Conservation (phyloP, 2,888 invertebrate genomes). For the Hirtodrosophila cameraria region DNA sequence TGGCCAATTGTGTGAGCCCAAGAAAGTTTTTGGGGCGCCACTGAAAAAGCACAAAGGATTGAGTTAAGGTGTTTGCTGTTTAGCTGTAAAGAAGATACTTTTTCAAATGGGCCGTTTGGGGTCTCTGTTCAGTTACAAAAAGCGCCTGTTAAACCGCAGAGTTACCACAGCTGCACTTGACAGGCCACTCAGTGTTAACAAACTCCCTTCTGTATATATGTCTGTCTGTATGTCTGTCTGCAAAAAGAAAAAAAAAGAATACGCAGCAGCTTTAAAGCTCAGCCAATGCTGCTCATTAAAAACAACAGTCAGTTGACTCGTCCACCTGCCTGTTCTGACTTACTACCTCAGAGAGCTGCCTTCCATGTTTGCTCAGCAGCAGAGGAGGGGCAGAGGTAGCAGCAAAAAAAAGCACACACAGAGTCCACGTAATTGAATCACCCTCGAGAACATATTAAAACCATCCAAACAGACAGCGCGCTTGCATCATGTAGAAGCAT, state of each 20-base stretch:
- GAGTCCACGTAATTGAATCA: conserved; percentile 75
- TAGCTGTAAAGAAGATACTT: conserved; percentile 16
- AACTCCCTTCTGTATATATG: conserved; percentile 5
- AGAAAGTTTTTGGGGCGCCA: conserved; percentile 35
- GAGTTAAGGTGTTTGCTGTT: conserved; percentile 40
- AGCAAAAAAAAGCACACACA: conserved; percentile 46
- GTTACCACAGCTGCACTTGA: conserved; percentile 60
- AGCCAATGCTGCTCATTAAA: conserved; percentile 60
- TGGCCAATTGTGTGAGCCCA: conserved; percentile 48
- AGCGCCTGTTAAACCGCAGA: conserved; percentile 48
- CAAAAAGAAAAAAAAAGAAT: conserved; percentile 7
- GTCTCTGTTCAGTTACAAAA: conserved; percentile 45
- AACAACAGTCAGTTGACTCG: conserved; percentile 62
- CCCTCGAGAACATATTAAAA: conserved; percentile 77
- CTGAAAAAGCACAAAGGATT: conserved; percentile 24
- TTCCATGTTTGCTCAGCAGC: conserved; percentile 49
- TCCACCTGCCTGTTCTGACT: conserved; percentile 56
- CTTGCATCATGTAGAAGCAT: conserved; percentile 29
- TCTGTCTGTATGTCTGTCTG: conserved; percentile 8
- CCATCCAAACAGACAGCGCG: conserved; percentile 53
- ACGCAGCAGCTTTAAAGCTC: conserved; percentile 56
- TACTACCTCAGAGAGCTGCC: conserved; percentile 30
- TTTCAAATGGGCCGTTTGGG: neutral
- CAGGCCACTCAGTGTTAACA: conserved; percentile 45
- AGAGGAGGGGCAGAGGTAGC: conserved; percentile 24